Evolutionary conservation across 2,888 invertebrate genomes (phyloP), one percentile per base, ranked within the genome.

Genomic region (Ectropis crepuscularia): DNA sequence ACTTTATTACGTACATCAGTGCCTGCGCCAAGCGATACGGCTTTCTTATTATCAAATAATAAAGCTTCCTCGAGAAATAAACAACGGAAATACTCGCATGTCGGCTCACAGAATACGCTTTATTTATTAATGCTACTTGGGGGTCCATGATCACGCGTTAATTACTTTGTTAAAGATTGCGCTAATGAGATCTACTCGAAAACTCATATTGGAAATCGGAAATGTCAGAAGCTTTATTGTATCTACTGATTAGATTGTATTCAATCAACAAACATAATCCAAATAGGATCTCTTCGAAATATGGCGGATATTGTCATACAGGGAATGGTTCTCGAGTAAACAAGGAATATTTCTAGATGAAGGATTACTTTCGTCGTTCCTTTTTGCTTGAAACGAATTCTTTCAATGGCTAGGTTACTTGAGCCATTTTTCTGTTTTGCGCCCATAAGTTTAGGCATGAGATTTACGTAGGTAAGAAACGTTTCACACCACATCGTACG

Each of bases 1-100:
- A 80, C 78, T 83, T 85, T 81, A 86, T 85, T 82, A 78, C 75
- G 60, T 70, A 65, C 75, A 76, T 81, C 81, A 78, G 45, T 72
- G 75, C 71, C 70, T 79, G 71, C 80, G 80, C 77, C 76, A 72
- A 71, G 73, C 73, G 78, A 83, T 81, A 81, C 71, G 77, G 77
- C 72, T 73, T 77, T 73, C 75, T 74, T 74, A 71, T 80, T 77
- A 75, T 72, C 70, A 74, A 78, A 74, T 61, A 59, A 63, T 48
- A 65, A 54, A 63, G 61, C 58, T 66, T 68, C 57, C 55, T 73
- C 77, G 73, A 71, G 70, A 55, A 67, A 67, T 72, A 72, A 71
- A 67, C 64, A 69, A 69, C 57, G 59, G 60, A 65, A 68, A 67
- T 65, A 45, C 59, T 58, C 66, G 61, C 54, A 61, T 57, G 55